Evolutionary conservation across 2,888 invertebrate species (phyloP).

Genomic region (Drosophila meridiana): DNA sequence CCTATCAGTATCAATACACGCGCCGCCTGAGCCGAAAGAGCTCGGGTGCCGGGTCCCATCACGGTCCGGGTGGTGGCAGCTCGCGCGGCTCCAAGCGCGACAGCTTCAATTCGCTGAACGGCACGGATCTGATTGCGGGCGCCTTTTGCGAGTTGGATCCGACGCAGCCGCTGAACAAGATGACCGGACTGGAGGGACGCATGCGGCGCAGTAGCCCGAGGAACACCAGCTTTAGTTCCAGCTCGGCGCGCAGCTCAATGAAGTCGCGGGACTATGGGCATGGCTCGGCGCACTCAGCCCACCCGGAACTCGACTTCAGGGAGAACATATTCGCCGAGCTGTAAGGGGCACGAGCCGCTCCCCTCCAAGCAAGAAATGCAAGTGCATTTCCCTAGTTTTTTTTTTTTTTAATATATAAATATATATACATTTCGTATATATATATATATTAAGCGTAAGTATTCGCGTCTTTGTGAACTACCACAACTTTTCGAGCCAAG

Average conservation of each 20-base stretch:
- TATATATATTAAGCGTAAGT: constrained; percentile 16
- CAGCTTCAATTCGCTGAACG: constrained; percentile 82
- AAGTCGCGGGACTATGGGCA: constrained; percentile 84
- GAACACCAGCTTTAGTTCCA: constrained; percentile 81
- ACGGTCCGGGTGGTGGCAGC: constrained; percentile 33
- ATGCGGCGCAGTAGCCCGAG: constrained; percentile 82
- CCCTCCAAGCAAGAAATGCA: not conserved
- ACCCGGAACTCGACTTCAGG: constrained; percentile 84
- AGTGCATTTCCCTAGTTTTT: not conserved
- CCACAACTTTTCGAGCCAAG: constrained; percentile 36
- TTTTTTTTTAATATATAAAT: not conserved
- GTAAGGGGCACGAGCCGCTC: constrained; percentile 58
- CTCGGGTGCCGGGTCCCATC: constrained; percentile 73
- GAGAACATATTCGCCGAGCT: constrained; percentile 85
- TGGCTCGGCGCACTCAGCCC: constrained; percentile 80
- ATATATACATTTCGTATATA: not conserved
- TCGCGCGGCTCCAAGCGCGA: constrained; percentile 81
- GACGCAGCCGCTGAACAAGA: constrained; percentile 83
- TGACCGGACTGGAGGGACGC: constrained; percentile 84
- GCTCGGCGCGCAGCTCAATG: constrained; percentile 83
- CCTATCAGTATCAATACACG: constrained; percentile 83
- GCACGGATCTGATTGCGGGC: constrained; percentile 83
- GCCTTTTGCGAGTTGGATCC: constrained; percentile 84
- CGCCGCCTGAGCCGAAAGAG: constrained; percentile 82
- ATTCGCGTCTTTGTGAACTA: constrained; percentile 22